phyloP scores from a whole-genome alignment of 2,113 vertebrate species.

The Dicerorhinus sumatrensis region DNA sequence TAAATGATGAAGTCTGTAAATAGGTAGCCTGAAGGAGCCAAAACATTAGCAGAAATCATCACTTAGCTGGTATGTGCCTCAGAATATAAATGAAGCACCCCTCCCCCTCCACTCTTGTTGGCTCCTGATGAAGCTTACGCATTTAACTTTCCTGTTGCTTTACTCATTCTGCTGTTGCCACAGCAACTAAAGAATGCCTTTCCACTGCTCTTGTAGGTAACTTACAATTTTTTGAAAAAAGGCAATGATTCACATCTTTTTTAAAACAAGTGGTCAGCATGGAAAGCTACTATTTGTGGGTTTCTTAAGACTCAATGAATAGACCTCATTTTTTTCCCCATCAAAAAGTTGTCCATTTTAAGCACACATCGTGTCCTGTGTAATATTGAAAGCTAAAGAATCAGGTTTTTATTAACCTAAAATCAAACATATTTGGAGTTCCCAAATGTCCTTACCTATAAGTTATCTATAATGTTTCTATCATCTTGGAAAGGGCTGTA shows the following conservation, averaged over 20 bases:
- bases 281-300: not conserved
- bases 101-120: not conserved
- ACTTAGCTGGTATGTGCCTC: not conserved
- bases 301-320: constrained; percentile 5
- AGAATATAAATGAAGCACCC: constrained; percentile 46
- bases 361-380: not conserved
- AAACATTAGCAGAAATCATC: not conserved
- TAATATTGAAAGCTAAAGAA: not conserved
- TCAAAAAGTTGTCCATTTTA: not conserved
- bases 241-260: not conserved
- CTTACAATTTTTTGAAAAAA: not conserved
- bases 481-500: not conserved
- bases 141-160: constrained; percentile 48
- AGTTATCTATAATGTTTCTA: not conserved
- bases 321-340: not conserved
- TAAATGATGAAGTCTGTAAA: constrained; percentile 2
- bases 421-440: not conserved
- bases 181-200: constrained; percentile 53
- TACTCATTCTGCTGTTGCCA: constrained; percentile 49
- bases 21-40: not conserved
- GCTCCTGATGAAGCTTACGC: not conserved
- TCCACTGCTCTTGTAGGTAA: not conserved
- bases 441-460: not conserved
- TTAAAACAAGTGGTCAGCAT: not conserved
- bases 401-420: constrained; percentile 1